These are phyloP conservation scores for Nothoprocta pentlandii DNA, from an alignment of 2,113 vertebrate genomes.

Conservation along the genomic window DNA sequence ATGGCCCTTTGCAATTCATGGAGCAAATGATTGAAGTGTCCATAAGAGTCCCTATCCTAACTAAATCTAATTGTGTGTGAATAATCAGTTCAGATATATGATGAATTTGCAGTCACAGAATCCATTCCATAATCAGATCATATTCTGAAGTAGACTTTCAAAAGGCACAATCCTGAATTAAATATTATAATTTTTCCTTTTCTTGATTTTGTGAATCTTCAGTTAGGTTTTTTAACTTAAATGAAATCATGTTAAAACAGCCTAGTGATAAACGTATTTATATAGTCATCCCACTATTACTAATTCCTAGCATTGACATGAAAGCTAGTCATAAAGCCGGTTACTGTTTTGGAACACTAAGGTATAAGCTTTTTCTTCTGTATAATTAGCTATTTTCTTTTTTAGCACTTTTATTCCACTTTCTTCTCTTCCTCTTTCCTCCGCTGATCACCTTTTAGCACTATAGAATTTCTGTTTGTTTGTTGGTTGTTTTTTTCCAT, in stretches of 20 bases:
- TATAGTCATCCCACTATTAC: neutral
- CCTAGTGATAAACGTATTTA: neutral
- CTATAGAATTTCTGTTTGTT: neutral
- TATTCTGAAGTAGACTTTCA: neutral
- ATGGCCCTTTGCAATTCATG: constrained; percentile 45
- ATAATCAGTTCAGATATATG: constrained; percentile 22
- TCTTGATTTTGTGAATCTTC: neutral
- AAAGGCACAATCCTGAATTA: neutral
- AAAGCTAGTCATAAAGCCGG: neutral
- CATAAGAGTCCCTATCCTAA: constrained; percentile 34
- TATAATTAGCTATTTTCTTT: neutral
- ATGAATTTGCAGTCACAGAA: constrained; percentile 1
- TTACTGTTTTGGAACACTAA: neutral
- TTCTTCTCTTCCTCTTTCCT: neutral
- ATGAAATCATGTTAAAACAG: neutral
- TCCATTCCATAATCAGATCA: neutral
- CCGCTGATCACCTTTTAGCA: neutral
- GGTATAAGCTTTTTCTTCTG: no score
- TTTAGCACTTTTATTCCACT: neutral
- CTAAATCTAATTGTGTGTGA: constrained; percentile 67
- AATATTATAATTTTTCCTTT: neutral
- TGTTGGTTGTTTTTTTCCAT: neutral
- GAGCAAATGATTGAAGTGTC: constrained; percentile 72
- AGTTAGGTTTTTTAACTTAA: neutral
- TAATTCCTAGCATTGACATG: neutral